Conservation (phyloP, 2,113 vertebrate genomes). For the Octodon degus region DNA sequence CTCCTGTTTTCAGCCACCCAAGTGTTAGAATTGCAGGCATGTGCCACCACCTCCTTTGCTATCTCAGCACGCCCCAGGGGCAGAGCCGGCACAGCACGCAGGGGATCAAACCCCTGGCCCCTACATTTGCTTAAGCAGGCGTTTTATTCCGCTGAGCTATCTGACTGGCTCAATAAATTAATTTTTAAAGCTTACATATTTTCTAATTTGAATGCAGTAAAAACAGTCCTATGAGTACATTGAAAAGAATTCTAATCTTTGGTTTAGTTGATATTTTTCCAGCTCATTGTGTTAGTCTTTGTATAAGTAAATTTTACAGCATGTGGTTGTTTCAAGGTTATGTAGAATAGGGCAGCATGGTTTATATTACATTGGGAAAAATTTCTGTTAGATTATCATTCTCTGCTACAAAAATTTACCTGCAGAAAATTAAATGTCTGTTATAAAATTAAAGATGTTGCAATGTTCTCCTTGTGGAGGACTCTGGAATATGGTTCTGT, state of each 20-base stretch:
- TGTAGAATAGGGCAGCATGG: background rate
- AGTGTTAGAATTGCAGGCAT: too few relatives aligned
- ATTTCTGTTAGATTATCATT: background rate
- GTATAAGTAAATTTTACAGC: background rate
- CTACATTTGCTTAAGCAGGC: too few relatives aligned
- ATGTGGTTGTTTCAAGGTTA: background rate
- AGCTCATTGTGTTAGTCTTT: background rate
- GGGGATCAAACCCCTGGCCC: too few relatives aligned
- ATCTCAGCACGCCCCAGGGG: too few relatives aligned
- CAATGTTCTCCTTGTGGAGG: background rate
- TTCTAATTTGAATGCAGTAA: background rate
- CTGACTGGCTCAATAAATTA: background rate
- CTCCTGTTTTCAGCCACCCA: too few relatives aligned
- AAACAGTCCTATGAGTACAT: background rate
- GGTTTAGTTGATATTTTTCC: constrained; percentile 20
- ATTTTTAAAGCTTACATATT: background rate
- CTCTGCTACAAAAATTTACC: background rate
- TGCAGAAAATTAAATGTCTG: background rate
- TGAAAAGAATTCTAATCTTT: background rate
- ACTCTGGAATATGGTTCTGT: background rate
- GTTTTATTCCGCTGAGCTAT: too few relatives aligned
- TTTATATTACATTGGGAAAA: background rate
- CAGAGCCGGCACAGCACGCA: too few relatives aligned
- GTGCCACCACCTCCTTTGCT: too few relatives aligned
- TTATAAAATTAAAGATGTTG: background rate